phyloP scores from a whole-genome alignment of 1,140 invertebrate species.

The Zaprionus davidi region DNA sequence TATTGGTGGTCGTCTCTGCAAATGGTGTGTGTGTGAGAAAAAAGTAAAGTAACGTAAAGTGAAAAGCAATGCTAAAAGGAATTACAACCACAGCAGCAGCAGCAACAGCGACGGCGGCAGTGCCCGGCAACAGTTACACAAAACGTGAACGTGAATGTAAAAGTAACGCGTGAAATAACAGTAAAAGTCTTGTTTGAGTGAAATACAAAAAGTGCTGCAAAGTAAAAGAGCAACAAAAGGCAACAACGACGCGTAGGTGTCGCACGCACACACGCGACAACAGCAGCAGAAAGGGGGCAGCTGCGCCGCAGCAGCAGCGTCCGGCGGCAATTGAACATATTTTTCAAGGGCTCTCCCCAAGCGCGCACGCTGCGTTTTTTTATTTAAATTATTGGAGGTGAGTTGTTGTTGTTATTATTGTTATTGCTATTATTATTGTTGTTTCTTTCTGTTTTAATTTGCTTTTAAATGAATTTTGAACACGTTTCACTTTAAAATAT shows the following conservation, averaged over 20 bases:
- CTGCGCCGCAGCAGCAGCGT: slow-evolving; percentile 10
- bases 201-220: slow-evolving; percentile 8
- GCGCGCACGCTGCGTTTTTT: slow-evolving; percentile 36
- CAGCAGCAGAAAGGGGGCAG: slow-evolving; percentile 8
- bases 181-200: slow-evolving; percentile 44
- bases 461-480: slow-evolving; percentile 44
- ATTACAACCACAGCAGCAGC: slow-evolving; percentile 55
- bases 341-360: slow-evolving; percentile 49
- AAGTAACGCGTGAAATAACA: slow-evolving; percentile 46
- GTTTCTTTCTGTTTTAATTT: slow-evolving; percentile 36
- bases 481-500: slow-evolving; percentile 42
- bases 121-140: slow-evolving; percentile 30
- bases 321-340: slow-evolving; percentile 35
- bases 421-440: slow-evolving; percentile 5
- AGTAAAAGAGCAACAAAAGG: slow-evolving; percentile 17
- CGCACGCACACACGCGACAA: slow-evolving; percentile 29
- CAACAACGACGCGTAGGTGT: slow-evolving; percentile 40
- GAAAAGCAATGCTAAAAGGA: slow-evolving; percentile 75
- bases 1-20: slow-evolving; percentile 28
- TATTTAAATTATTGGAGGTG: slow-evolving; percentile 55
- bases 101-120: slow-evolving; percentile 16
- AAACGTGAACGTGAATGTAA: slow-evolving; percentile 23
- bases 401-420: slow-evolving; percentile 17
- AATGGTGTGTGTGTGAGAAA: slow-evolving; percentile 41
- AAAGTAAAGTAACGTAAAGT: slow-evolving; percentile 57